A percentile compares a stretch with the other conserved stretches of the same genome.
phyloP scores from a whole-genome alignment of 1,140 invertebrate genomes.

The Heterodera carotae region DNA sequence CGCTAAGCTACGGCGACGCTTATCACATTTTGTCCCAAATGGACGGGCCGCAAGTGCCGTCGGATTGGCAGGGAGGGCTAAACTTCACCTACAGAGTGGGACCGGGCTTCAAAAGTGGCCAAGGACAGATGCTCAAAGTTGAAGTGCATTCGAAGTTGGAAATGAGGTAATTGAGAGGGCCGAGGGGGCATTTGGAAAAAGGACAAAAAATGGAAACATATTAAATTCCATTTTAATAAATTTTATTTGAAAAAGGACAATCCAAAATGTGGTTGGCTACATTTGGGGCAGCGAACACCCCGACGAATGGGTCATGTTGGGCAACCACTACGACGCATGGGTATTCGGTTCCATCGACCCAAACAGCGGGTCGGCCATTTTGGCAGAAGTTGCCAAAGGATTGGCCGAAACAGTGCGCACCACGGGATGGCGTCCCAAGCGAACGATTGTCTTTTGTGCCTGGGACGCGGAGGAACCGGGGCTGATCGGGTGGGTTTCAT shows the following conservation, averaged over 20 bases:
- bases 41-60: constrained; percentile 46
- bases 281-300: constrained; percentile 57
- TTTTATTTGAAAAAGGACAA: constrained; percentile 42
- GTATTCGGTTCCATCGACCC: constrained; percentile 66
- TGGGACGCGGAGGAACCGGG: constrained; percentile 70
- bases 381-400: constrained; percentile 69
- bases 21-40: constrained; percentile 54
- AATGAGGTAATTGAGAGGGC: constrained; percentile 23
- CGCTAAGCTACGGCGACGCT: constrained; percentile 61
- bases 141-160: constrained; percentile 54
- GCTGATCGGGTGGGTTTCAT: constrained; percentile 26
- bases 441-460: constrained; percentile 68
- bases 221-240: background rate
- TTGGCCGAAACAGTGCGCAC: constrained; percentile 64
- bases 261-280: constrained; percentile 62
- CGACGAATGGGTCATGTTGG: constrained; percentile 71
- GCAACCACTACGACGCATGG: constrained; percentile 72
- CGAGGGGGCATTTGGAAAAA: no score
- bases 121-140: constrained; percentile 36
- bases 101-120: constrained; percentile 39
- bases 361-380: constrained; percentile 68
- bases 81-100: constrained; percentile 63
- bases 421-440: constrained; percentile 66
- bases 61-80: constrained; percentile 57
- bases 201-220: background rate